Base-by-base conservation (phyloP, 2,888 invertebrate species). In the Uropetala carovei region DNA sequence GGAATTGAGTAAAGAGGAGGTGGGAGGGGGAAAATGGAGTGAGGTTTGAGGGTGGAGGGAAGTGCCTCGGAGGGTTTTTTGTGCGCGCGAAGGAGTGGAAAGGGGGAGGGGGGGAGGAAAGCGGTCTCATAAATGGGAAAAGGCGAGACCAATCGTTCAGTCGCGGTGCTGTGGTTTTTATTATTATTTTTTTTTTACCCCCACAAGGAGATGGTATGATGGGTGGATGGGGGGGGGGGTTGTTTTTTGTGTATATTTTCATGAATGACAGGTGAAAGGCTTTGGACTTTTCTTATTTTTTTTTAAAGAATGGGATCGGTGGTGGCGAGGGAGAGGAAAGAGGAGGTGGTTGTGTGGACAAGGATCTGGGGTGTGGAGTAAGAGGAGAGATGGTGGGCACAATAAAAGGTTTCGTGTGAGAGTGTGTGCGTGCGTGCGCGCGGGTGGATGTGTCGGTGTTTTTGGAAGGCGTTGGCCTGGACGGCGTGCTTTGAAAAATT, bases 201-300 rank as follows among this genome's bases (percentile, higher is more conserved):
- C 75, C 75, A 13, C 75, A 14, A 75, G 75, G 75, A 75, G n/a
- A 75, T 27, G 27, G 75, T 43, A 43, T 43, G 43, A 43, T 43
- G 43, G 75, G 27, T 27, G 75, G 75, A 75, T 75, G 22, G 27
- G 75, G 75, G 75, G 75, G 75, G 22, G 75, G 75, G 10, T 30
- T 9, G 43, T 13, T n/a, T 27, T 64, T 22, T 43, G n/a, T 89
- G 60, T 89, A 60, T 60, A 16, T 30, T 60, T 64, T 89, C 64
- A 13, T 89, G 89, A 89, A 60, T 89, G 89, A 64, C 89, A 89
- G 89, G 30, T 89, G 89, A 68, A 89, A 89, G 89, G 89, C 18
- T 18, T n/a, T 27, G n/a, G 22, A 13, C 30, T 59, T 60, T 60
- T n/a, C 22, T 86, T 59, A n/a, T n/a, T 86, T 86, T 86, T 86